Conservation (phyloP, 2,113 vertebrate genomes). For the Myodes glareolus region DNA sequence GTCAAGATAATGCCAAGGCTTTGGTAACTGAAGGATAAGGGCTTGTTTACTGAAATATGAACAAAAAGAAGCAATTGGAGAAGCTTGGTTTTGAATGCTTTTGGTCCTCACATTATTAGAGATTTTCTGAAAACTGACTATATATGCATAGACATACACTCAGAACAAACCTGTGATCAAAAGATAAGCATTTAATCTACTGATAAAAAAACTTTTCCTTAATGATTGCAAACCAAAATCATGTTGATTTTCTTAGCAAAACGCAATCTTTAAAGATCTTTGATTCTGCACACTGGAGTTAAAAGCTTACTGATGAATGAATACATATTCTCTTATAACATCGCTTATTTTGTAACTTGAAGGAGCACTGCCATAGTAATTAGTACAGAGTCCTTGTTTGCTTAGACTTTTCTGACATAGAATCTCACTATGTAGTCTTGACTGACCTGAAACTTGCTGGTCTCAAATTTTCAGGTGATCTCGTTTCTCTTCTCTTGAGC, state of each 20-base stretch:
- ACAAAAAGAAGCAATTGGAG: not conserved
- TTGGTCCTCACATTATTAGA: not conserved
- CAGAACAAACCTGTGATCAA: not conserved
- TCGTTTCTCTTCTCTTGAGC: not conserved
- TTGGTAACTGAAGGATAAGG: not conserved
- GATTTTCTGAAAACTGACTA: not conserved
- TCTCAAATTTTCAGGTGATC: not conserved
- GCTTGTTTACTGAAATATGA: not conserved
- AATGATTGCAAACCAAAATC: not conserved
- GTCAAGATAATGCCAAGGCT: not conserved
- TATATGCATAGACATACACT: not conserved
- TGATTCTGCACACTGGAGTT: not conserved
- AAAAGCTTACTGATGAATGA: slow-evolving; percentile 30
- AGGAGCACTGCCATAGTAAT: not conserved
- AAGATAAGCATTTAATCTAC: slow-evolving; percentile 20
- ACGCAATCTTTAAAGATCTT: not conserved
- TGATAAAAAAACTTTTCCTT: slow-evolving; percentile 22
- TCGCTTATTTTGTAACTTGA: slow-evolving; percentile 23
- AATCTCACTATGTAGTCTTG: not conserved
- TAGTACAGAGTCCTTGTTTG: not conserved
- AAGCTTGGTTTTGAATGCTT: not conserved
- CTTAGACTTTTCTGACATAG: not conserved
- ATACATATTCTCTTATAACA: not conserved
- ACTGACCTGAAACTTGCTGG: not conserved
- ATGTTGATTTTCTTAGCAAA: slow-evolving; percentile 29